Conservation (phyloP, 2,797 vertebrate genomes). For the Trachurus trachurus region DNA sequence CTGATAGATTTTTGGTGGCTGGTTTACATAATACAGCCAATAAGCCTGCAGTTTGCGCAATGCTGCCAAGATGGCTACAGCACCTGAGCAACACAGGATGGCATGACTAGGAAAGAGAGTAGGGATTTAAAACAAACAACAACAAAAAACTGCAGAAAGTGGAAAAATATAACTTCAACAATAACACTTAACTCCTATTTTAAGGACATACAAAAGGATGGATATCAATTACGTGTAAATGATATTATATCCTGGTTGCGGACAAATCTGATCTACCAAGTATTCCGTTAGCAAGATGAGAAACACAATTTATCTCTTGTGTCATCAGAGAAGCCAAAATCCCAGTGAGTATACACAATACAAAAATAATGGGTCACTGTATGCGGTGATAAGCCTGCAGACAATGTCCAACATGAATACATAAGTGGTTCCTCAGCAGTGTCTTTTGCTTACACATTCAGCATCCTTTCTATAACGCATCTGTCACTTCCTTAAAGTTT, state of each 20-base stretch:
- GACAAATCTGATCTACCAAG: neutral
- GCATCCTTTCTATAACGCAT: neutral
- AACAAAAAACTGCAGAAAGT: neutral
- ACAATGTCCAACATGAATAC: slow-evolving; percentile 7
- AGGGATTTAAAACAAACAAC: no score
- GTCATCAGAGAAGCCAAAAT: slow-evolving; percentile 5
- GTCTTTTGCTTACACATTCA: neutral
- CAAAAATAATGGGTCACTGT: neutral
- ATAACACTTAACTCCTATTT: neutral
- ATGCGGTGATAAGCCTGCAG: slow-evolving; percentile 5
- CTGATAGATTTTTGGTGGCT: slow-evolving; percentile 13
- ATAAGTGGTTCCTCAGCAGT: slow-evolving; percentile 10
- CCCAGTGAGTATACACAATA: neutral
- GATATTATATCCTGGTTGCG: neutral
- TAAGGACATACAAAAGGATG: neutral
- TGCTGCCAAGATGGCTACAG: neutral
- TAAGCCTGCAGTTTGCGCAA: neutral
- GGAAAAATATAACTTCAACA: neutral
- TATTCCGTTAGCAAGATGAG: neutral
- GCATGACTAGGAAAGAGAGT: neutral
- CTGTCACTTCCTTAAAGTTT: neutral
- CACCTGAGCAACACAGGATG: neutral
- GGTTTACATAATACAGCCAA: slow-evolving; percentile 17
- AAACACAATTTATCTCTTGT: slow-evolving; percentile 6
- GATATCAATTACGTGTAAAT: neutral